Evolutionary conservation across 2,113 vertebrate genomes (phyloP).

Genomic region (Solenodon paradoxus): DNA sequence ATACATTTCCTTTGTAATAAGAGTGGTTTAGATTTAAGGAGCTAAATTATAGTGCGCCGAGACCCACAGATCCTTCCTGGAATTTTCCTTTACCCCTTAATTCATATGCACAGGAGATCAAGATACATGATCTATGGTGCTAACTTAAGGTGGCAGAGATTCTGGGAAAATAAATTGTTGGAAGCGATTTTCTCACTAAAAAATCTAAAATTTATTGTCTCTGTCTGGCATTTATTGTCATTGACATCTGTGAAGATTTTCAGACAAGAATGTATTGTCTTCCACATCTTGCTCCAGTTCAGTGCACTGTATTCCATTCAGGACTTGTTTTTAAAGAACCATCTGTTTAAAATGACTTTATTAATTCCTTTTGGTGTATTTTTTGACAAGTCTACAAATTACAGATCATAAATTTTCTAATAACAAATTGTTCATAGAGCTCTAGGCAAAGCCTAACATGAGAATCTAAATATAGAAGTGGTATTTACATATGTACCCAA

Average conservation of each 20-base stretch:
- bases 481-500: constrained; percentile 45
- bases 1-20: not conserved
- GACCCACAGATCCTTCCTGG: not conserved
- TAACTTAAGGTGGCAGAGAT: constrained; percentile 6
- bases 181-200: constrained; percentile 42
- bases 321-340: constrained; percentile 44
- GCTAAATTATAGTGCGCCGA: not conserved
- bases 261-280: not conserved
- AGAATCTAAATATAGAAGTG: constrained; percentile 48
- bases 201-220: constrained; percentile 23
- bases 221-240: constrained; percentile 25
- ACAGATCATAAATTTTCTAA: constrained; percentile 70
- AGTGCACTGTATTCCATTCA: not conserved
- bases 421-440: constrained; percentile 56
- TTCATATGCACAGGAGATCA: not conserved
- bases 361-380: constrained; percentile 63
- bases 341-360: constrained; percentile 71
- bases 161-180: constrained; percentile 31
- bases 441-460: constrained; percentile 42
- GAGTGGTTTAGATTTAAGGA: not conserved
- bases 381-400: constrained; percentile 72
- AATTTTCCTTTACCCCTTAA: not conserved
- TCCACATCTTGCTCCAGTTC: not conserved
- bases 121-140: not conserved
- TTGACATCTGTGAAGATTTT: constrained; percentile 32